These are phyloP conservation scores for Sylvietta virens DNA, from an alignment of 2,113 vertebrate genomes.

Conservation along the genomic window DNA sequence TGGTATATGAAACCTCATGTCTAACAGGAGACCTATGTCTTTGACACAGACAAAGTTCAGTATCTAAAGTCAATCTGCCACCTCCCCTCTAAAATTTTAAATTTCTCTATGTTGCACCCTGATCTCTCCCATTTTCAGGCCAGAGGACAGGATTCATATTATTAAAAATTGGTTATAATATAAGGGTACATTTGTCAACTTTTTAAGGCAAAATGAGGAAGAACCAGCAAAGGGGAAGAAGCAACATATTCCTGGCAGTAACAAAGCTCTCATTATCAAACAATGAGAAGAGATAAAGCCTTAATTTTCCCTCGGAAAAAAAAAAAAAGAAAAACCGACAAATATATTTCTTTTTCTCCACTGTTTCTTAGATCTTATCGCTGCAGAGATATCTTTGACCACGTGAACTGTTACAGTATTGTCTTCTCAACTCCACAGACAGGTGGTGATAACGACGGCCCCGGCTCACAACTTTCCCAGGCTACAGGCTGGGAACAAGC, in stretches of 20 bases:
- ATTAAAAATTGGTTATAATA: neutral
- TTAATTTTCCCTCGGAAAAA: neutral
- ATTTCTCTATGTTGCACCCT: neutral
- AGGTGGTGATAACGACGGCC: fast-evolving
- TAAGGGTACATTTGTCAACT: neutral
- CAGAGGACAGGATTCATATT: neutral
- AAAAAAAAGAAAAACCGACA: neutral
- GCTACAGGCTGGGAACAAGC: neutral
- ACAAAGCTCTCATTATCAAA: neutral
- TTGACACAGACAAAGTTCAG: neutral
- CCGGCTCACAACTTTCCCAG: neutral
- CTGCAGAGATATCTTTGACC: neutral
- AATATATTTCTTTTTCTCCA: neutral
- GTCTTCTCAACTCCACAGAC: neutral
- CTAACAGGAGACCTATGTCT: neutral
- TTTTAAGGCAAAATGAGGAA: neutral
- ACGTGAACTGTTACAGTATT: neutral
- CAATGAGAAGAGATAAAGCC: neutral
- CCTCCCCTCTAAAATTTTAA: neutral
- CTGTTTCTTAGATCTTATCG: neutral
- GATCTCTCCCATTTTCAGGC: neutral
- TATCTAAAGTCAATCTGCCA: neutral
- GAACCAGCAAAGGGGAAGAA: neutral
- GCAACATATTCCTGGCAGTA: neutral
- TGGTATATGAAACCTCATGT: neutral